These are phyloP conservation scores for Ornithoptera priamus DNA, from an alignment of 2,888 invertebrate genomes.

Conservation along the genomic window DNA sequence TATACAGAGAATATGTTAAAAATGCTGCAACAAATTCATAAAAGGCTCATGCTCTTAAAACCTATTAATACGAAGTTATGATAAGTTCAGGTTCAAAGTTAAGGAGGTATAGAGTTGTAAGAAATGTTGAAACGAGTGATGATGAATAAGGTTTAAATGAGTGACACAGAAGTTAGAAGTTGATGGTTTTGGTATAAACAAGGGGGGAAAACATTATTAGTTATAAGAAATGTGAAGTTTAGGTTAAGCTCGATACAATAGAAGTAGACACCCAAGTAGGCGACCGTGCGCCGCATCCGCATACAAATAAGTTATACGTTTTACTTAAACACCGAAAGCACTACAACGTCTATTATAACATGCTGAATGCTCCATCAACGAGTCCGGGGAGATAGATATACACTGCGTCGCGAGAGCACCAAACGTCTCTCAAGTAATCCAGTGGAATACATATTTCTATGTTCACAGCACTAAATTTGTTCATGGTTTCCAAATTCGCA, in stretches of 20 bases:
- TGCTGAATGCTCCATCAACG: neutral
- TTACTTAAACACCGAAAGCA: neutral
- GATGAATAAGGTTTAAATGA: no score
- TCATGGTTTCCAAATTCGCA: neutral
- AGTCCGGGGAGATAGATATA: constrained; percentile 3
- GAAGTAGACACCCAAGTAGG: neutral
- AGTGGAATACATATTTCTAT: neutral
- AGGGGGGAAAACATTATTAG: neutral
- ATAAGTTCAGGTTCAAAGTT: neutral
- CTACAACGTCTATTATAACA: neutral
- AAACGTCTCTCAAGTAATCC: neutral
- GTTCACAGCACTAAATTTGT: neutral
- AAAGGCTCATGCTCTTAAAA: neutral
- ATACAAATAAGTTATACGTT: neutral
- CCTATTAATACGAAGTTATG: neutral
- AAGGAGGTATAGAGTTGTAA: neutral
- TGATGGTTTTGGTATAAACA: neutral
- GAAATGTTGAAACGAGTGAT: neutral
- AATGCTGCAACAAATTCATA: neutral
- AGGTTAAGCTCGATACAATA: constrained; percentile 5
- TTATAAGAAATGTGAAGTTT: neutral
- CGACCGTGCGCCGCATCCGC: neutral
- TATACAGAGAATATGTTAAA: neutral
- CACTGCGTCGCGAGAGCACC: neutral
- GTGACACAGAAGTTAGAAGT: neutral